Evolutionary conservation across 2,888 invertebrate species (phyloP).

Genomic region (Corbicula japonica): DNA sequence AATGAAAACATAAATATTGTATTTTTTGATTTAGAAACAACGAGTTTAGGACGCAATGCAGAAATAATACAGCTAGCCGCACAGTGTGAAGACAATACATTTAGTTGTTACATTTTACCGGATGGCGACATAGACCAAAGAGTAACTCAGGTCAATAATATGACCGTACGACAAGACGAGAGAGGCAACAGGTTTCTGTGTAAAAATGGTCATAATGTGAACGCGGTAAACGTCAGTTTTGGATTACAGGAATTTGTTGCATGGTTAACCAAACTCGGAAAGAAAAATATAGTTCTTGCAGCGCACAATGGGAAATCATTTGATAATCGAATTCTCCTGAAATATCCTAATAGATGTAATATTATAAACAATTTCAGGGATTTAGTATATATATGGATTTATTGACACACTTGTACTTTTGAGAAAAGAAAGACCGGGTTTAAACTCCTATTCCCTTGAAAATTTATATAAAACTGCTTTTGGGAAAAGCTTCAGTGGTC

Average conservation of each 20-base stretch:
- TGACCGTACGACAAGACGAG: neutral
- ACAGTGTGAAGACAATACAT: neutral
- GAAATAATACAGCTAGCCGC: neutral
- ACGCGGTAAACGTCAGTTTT: neutral
- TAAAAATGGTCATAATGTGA: neutral
- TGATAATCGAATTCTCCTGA: neutral
- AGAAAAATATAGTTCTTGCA: neutral
- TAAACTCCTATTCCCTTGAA: neutral
- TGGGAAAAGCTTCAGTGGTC: neutral
- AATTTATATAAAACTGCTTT: neutral
- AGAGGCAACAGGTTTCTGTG: neutral
- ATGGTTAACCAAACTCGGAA: neutral
- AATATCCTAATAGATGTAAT: neutral
- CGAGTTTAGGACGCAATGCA: neutral
- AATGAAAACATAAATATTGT: neutral
- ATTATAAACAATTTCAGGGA: neutral
- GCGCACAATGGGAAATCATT: neutral
- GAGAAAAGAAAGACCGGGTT: constrained; percentile 1
- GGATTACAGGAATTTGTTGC: neutral
- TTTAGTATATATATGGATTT: neutral
- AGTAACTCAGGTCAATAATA: neutral
- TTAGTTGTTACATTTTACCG: neutral
- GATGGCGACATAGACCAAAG: neutral
- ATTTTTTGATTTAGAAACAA: constrained; percentile 1
- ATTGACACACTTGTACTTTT: neutral